Evolutionary conservation across 2,888 invertebrate genomes (phyloP).

Genomic region (Netelia melanura): DNA sequence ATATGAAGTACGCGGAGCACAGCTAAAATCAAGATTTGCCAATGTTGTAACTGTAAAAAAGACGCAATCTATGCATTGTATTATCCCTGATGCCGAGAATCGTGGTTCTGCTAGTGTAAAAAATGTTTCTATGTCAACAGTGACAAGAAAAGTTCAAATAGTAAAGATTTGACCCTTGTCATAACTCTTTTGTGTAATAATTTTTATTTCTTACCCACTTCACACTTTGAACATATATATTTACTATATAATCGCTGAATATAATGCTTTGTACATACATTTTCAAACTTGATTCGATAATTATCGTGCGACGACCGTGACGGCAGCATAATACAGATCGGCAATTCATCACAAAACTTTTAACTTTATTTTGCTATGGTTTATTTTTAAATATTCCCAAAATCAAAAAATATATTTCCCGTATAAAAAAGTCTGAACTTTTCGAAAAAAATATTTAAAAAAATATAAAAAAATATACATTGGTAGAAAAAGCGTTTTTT

Average conservation of each 20-base stretch:
- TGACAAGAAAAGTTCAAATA: slow-evolving; percentile 14
- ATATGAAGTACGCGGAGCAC: slow-evolving; percentile 4
- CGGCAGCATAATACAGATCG: too few relatives aligned
- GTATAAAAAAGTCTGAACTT: neutral
- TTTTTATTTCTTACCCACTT: slow-evolving; percentile 13
- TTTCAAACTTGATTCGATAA: too few relatives aligned
- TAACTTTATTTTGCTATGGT: too few relatives aligned
- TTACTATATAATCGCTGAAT: slow-evolving; percentile 13
- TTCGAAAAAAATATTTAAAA: neutral
- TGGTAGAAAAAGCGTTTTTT: too few relatives aligned
- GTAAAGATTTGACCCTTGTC: slow-evolving; percentile 22
- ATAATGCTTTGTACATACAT: too few relatives aligned
- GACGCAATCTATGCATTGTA: slow-evolving; percentile 35
- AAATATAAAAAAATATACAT: too few relatives aligned
- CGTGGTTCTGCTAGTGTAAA: slow-evolving; percentile 9
- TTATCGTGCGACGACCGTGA: too few relatives aligned
- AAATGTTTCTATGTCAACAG: slow-evolving; percentile 24
- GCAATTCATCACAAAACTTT: too few relatives aligned
- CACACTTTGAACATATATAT: slow-evolving; percentile 6
- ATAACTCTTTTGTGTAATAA: slow-evolving; percentile 8
- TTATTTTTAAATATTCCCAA: too few relatives aligned
- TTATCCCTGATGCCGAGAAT: slow-evolving; percentile 31
- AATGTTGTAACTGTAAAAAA: slow-evolving; percentile 23
- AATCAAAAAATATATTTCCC: too few relatives aligned
- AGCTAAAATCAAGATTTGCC: slow-evolving; percentile 23